These are phyloP conservation scores for Torymus tubicola DNA, from an alignment of 2,888 invertebrate genomes.

Conservation along the genomic window DNA sequence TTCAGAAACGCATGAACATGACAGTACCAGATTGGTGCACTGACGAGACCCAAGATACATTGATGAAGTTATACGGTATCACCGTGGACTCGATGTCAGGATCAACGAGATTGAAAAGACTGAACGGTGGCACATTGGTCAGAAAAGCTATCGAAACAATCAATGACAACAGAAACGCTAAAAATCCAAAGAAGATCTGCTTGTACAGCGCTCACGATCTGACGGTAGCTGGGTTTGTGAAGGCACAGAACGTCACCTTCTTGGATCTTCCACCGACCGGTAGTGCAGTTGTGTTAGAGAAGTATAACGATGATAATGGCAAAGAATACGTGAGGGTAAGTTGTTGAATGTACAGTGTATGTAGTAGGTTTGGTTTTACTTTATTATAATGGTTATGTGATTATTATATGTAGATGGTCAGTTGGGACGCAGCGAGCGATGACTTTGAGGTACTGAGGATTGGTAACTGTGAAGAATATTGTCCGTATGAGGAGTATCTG, in stretches of 20 bases:
- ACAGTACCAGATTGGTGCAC: constrained; percentile 31
- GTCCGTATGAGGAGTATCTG: not conserved
- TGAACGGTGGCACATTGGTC: constrained; percentile 37
- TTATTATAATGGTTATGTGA: not conserved
- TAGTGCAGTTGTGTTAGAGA: constrained; percentile 40
- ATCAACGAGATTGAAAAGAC: constrained; percentile 18
- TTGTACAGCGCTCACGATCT: constrained; percentile 45
- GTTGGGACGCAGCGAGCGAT: constrained; percentile 11
- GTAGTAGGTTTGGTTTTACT: too few species aligned
- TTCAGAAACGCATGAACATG: constrained; percentile 29
- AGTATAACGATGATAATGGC: constrained; percentile 5
- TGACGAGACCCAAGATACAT: not conserved
- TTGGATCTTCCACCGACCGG: constrained; percentile 6
- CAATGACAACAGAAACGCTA: not conserved
- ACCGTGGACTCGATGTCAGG: not conserved
- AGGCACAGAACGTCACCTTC: not conserved
- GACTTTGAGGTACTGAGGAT: not conserved
- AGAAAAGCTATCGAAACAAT: constrained; percentile 31
- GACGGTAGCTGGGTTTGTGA: constrained; percentile 12
- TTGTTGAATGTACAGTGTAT: too few species aligned
- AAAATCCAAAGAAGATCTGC: constrained; percentile 29
- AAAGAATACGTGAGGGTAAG: constrained; percentile 29
- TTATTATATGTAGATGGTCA: constrained; percentile 9
- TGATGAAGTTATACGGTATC: not conserved
- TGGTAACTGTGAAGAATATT: constrained; percentile 18